phyloP scores from a whole-genome alignment of 2,113 vertebrate species.

The Carassius carassius region DNA sequence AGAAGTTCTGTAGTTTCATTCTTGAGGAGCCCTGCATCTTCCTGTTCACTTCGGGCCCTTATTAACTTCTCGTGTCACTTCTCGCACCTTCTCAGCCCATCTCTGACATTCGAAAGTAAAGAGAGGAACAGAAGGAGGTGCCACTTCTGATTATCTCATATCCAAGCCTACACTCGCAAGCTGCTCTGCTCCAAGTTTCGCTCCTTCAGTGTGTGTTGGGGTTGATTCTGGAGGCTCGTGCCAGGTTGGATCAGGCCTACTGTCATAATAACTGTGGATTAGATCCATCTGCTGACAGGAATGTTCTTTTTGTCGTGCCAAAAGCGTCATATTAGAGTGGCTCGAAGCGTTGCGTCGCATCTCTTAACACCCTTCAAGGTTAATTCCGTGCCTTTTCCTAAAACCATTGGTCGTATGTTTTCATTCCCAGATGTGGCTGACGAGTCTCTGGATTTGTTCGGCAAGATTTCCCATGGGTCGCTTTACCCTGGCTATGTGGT shows the following conservation, averaged over 20 bases:
- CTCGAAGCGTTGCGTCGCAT: slow-evolving; percentile 1
- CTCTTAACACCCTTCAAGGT: slow-evolving; percentile 39
- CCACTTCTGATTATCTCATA: slow-evolving; percentile 23
- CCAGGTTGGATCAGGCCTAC: slow-evolving; percentile 39
- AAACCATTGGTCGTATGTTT: slow-evolving; percentile 17
- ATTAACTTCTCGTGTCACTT: slow-evolving; percentile 12
- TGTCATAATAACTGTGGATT: slow-evolving; percentile 49
- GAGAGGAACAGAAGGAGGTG: slow-evolving; percentile 26
- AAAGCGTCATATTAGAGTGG: slow-evolving; percentile 13
- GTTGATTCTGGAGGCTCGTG: slow-evolving; percentile 24
- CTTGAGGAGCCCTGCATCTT: background rate
- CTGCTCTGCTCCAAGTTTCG: slow-evolving; percentile 7
- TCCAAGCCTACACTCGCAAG: slow-evolving; percentile 21
- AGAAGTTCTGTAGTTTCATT: background rate
- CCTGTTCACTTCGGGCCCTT: background rate
- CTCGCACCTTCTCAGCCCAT: background rate
- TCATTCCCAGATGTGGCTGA: slow-evolving; percentile 7
- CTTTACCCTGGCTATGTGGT: slow-evolving; percentile 24
- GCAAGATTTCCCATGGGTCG: slow-evolving; percentile 26
- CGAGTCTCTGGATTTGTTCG: slow-evolving; percentile 12
- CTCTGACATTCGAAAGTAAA: slow-evolving; percentile 4
- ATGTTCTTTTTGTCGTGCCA: slow-evolving; percentile 32
- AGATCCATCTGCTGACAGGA: slow-evolving; percentile 43
- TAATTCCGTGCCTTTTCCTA: slow-evolving; percentile 12
- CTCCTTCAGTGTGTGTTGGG: slow-evolving; percentile 22